Conservation (phyloP, 2,888 invertebrate genomes). For the Latrodectus elegans region DNA sequence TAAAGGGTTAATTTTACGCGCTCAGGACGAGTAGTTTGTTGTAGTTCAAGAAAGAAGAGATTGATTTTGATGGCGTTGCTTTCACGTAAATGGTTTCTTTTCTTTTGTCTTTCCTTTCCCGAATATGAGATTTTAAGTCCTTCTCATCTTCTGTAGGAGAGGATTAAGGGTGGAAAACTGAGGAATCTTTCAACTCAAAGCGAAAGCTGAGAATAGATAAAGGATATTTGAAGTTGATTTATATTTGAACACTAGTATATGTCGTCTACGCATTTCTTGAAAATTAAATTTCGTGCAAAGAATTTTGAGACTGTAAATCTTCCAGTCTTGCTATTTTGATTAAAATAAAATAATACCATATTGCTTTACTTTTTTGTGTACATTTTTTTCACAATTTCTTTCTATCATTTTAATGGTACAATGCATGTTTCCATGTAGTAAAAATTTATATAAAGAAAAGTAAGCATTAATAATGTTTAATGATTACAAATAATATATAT, state of each 20-base stretch:
- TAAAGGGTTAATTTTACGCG: slow-evolving; percentile 59
- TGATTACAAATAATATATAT: too few relatives aligned
- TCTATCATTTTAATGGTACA: too few relatives aligned
- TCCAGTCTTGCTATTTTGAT: too few relatives aligned
- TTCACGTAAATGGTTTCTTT: slow-evolving; percentile 36
- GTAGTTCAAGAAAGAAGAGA: slow-evolving; percentile 30
- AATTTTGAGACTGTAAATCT: too few relatives aligned
- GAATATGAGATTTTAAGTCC: slow-evolving; percentile 23
- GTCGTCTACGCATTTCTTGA: too few relatives aligned
- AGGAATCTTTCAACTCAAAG: neutral
- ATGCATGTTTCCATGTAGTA: too few relatives aligned
- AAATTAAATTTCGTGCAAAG: too few relatives aligned
- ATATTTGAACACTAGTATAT: neutral
- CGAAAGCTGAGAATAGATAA: neutral
- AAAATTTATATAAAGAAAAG: too few relatives aligned
- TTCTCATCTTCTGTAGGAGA: slow-evolving; percentile 9
- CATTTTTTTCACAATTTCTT: too few relatives aligned
- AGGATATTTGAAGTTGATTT: neutral
- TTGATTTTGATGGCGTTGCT: slow-evolving; percentile 61
- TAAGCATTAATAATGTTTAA: too few relatives aligned
- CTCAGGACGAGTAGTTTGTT: slow-evolving; percentile 31
- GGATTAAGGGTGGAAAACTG: neutral
- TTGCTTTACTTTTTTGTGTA: too few relatives aligned
- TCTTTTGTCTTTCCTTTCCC: slow-evolving; percentile 22
- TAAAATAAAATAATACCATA: too few relatives aligned